Base-by-base conservation (phyloP, 2,797 vertebrate species). In the Sebastes trivittatus region DNA sequence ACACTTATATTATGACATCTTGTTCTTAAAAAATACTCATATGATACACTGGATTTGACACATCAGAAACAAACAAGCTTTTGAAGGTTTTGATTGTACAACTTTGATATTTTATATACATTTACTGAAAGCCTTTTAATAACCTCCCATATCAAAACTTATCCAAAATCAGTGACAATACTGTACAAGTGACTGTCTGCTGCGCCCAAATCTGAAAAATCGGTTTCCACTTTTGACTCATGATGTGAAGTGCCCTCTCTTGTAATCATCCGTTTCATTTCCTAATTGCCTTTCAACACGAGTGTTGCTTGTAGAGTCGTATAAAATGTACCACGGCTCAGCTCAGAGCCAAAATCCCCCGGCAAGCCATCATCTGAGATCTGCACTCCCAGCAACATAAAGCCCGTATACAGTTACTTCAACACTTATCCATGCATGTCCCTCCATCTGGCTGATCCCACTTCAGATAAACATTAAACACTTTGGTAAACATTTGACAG, bases 401-500 rank as follows among this genome's bases (percentile, higher is more conserved):
- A 79, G 74, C 58, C 62, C 46, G 58, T 46, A 56, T 69, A 75
- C 68, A 58, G 74, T 75, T 72, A 72, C 30, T 69, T 77, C 46
- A 81, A 73, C 79, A 71, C 66, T 30, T 20, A 75, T 75, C 82
- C 87, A 89, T 90, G 89, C 85, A 83, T 4, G 81, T 75, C 84
- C 66, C 56, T 73, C 70, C 61, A 11, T 60, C 63, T 30, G 68
- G 42, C 80, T 22, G 71, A 77, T 38, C 64, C 60, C 60, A 60
- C 80, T 30, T 72, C 81, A 80, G 71, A 88, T 83, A 80, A 89
- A 87, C 88, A 70, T 69, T 13, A 60, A 88, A 88, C 86, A 87
- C 88, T 83, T 84, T 76, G 80, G 91, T 92, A 91, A 92, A 92
- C 92, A 90, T 89, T 72, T 78, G 92, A 94, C 88, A 82, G 86